These are phyloP conservation scores for Cheilosia scutellata DNA, from an alignment of 2,888 invertebrate species.

Conservation along the genomic window DNA sequence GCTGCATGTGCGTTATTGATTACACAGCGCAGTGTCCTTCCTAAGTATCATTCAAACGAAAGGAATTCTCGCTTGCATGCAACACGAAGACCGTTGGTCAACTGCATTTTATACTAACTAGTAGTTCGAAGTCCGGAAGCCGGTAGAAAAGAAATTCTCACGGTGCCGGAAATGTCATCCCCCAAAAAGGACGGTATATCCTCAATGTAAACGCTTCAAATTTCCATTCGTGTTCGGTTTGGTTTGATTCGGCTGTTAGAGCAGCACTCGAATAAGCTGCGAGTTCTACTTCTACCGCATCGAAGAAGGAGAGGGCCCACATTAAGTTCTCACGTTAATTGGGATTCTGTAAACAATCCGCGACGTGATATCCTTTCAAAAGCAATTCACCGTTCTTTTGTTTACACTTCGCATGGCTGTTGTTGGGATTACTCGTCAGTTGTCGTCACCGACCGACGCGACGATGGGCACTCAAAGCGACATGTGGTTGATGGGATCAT, in stretches of 20 bases:
- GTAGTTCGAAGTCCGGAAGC: constrained; percentile 54
- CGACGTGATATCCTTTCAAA: constrained; percentile 67
- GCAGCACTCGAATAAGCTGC: constrained; percentile 7
- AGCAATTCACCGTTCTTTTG: constrained; percentile 73
- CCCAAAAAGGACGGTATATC: background rate
- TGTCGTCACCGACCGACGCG: background rate
- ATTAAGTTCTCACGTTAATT: constrained; percentile 76
- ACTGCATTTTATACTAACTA: background rate
- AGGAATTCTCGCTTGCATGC: constrained; percentile 52
- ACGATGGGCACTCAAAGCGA: constrained; percentile 62
- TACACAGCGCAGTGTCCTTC: constrained; percentile 62
- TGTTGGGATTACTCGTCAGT: constrained; percentile 4
- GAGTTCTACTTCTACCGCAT: background rate
- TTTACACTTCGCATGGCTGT: constrained; percentile 72
- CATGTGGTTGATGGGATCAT: constrained; percentile 71
- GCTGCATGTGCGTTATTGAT: constrained; percentile 72
- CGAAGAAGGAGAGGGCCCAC: constrained; percentile 41
- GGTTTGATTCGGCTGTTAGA: background rate
- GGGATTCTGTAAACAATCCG: constrained; percentile 75
- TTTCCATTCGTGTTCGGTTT: constrained; percentile 49
- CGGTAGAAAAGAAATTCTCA: constrained; percentile 59
- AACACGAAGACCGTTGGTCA: constrained; percentile 70
- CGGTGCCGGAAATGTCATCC: constrained; percentile 73
- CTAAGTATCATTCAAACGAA: constrained; percentile 50
- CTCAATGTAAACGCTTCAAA: constrained; percentile 64